Base-by-base conservation (phyloP, 2,113 vertebrate genomes). In the Leptocoma aspasia region DNA sequence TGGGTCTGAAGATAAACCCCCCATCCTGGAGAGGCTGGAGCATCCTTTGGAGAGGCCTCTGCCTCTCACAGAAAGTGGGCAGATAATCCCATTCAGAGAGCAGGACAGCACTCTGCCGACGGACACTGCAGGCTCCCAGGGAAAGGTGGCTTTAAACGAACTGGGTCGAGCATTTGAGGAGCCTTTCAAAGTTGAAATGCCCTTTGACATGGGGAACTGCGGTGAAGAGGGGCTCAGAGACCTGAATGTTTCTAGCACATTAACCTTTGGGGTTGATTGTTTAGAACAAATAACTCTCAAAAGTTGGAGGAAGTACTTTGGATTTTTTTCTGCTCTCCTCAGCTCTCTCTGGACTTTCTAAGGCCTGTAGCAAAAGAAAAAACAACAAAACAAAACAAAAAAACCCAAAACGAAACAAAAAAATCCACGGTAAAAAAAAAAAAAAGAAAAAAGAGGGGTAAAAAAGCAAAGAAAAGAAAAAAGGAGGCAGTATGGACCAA, bases 341-440 rank as follows among this genome's bases (percentile, higher is more conserved):
- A 75, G 84, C 71, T 88, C 73, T 82, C 66, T 53, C 27, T 92
- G 76, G 81, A 66, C 70, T 85, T 89, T 89, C 89, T 92, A 96
- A 95, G 96, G 93, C 91, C 95, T 93, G 95, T 56, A 90, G 70
- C 71, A 87, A 77, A 82, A 90, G 70, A 85, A 91, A 86, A 82
- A 39, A 28, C 20, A 45, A 85, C 61, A 52, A 66, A 89, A 47
- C 33, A 53, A 65, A 72, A 10, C 18, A 3, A 37, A 63, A 59
- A 69, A 47, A 3, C 2, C 22, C 35, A 35, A 57, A 86, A 18
- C 33, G 44, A 65, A 70, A 42, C 3, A 15, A 31, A 87, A 60
- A 92, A 93, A 70, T 77, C 57, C 53, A 81, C 7, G 15, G 41
- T 64, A 53, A 94, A 92, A 0, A 59, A 57, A 49, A n/a, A n/a